These are phyloP conservation scores for Marasmarcha lunaedactyla DNA, from an alignment of 2,888 invertebrate species.

Conservation along the genomic window DNA sequence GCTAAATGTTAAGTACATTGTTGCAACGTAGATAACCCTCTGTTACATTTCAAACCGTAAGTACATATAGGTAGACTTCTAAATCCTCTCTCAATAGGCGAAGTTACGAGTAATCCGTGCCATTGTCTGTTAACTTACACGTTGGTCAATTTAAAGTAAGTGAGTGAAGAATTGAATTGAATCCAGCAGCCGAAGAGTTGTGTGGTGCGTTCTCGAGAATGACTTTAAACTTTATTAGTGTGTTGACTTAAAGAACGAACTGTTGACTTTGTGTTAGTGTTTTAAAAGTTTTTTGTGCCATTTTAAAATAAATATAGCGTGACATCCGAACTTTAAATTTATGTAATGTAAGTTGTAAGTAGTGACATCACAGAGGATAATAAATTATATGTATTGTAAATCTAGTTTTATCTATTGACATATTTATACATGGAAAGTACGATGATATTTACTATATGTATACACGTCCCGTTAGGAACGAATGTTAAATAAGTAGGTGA, in stretches of 20 bases:
- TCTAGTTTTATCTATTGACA: constrained; percentile 61
- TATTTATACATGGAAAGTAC: constrained; percentile 66
- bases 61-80: constrained; percentile 40
- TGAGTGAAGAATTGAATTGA: constrained; percentile 17
- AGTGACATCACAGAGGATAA: constrained; percentile 64
- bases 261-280: constrained; percentile 68
- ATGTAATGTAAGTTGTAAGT: constrained; percentile 56
- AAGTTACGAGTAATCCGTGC: constrained; percentile 67
- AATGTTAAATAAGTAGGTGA: constrained; percentile 66
- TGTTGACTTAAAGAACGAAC: constrained; percentile 45
- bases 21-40: constrained; percentile 36
- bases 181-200: constrained; percentile 23
- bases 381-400: constrained; percentile 63
- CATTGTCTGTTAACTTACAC: constrained; percentile 65
- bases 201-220: constrained; percentile 28
- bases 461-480: constrained; percentile 71
- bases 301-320: constrained; percentile 64
- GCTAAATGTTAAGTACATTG: constrained; percentile 53
- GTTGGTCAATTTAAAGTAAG: constrained; percentile 58
- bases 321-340: constrained; percentile 70
- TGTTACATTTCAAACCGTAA: constrained; percentile 46
- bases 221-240: constrained; percentile 32
- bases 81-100: constrained; percentile 57
- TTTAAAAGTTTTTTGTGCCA: constrained; percentile 69
- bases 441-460: constrained; percentile 68